Percentiles rank a stretch among this genome's conserved stretches.
Conservation (phyloP, 2,797 vertebrate species). For the Syndactyla subalaris region DNA sequence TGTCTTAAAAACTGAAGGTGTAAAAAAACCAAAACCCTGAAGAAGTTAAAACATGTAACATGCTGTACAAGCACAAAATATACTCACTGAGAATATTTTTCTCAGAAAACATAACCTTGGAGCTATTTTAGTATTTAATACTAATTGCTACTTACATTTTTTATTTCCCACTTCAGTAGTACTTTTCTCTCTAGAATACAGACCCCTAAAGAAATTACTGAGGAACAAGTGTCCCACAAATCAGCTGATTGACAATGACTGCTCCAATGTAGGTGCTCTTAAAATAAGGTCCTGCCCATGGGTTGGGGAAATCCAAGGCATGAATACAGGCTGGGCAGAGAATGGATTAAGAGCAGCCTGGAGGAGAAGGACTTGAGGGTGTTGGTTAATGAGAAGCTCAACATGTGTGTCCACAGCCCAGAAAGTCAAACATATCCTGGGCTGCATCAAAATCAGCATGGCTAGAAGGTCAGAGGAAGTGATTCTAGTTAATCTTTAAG, state of each 20-base stretch:
- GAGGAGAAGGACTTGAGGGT: background rate
- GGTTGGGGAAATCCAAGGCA: background rate
- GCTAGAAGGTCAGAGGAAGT: background rate
- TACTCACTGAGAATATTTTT: background rate
- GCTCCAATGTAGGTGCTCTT: background rate
- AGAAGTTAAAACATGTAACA: background rate
- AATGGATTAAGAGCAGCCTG: background rate
- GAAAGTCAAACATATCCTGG: background rate
- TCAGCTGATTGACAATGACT: background rate
- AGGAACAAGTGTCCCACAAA: background rate
- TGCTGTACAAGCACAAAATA: background rate
- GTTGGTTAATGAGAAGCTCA: background rate
- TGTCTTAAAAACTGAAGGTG: background rate
- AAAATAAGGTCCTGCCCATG: background rate
- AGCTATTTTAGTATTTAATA: background rate
- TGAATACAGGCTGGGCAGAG: background rate
- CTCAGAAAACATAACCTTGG: background rate
- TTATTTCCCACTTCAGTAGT: background rate
- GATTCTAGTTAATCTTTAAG: background rate
- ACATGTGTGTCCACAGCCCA: background rate
- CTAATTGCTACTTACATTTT: constrained; percentile 12
- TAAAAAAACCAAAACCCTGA: background rate
- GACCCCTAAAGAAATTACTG: background rate
- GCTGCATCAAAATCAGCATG: background rate
- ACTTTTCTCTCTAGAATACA: background rate